These are phyloP conservation scores for Dicyrtomina minuta DNA, from an alignment of 2,888 invertebrate species.

Conservation along the genomic window DNA sequence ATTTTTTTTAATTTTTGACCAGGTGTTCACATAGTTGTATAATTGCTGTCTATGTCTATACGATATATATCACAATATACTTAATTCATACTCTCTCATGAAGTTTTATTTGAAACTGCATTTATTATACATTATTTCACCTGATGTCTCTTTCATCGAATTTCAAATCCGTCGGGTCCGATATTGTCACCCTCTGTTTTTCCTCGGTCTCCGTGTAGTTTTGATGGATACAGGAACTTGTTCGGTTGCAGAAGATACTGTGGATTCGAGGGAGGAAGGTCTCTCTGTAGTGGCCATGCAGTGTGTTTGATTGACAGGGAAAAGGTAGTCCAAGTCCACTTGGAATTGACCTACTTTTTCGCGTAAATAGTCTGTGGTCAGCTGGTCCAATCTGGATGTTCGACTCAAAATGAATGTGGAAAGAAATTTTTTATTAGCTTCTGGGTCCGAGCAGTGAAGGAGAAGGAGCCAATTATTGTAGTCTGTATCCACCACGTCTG, in stretches of 20 bases:
- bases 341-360: slow-evolving; percentile 78
- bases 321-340: slow-evolving; percentile 81
- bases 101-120: too few relatives aligned
- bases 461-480: slow-evolving; percentile 79
- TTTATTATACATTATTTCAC: too few relatives aligned
- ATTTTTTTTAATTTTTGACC: too few relatives aligned
- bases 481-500: slow-evolving; percentile 81
- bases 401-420: slow-evolving; percentile 79
- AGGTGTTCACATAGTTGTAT: too few relatives aligned
- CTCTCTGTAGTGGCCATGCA: slow-evolving; percentile 57
- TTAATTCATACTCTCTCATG: too few relatives aligned
- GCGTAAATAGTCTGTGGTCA: slow-evolving; percentile 70
- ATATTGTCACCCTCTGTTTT: not conserved
- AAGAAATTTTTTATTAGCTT: slow-evolving; percentile 70
- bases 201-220: slow-evolving; percentile 9
- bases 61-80: too few relatives aligned
- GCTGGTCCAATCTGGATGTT: slow-evolving; percentile 63
- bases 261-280: not conserved
- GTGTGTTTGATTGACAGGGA: slow-evolving; percentile 73
- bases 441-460: slow-evolving; percentile 76
- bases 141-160: too few relatives aligned
- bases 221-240: not conserved
- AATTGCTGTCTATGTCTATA: too few relatives aligned
- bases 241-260: slow-evolving; percentile 1
- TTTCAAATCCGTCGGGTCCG: too few relatives aligned